Evolutionary conservation across 1,140 invertebrate genomes (phyloP).

Genomic region (Aphis gossypii): DNA sequence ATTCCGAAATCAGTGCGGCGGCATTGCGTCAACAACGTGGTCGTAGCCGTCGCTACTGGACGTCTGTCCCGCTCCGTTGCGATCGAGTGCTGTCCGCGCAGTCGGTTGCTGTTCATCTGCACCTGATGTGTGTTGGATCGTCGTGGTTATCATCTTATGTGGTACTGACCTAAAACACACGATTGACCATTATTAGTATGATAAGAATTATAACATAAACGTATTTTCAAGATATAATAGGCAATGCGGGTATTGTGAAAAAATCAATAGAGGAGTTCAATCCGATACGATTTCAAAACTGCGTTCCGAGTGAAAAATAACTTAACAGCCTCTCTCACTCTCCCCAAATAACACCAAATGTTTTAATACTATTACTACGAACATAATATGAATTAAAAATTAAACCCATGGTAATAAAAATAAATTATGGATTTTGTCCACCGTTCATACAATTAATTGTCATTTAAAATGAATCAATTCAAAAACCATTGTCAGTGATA

Average conservation of each 20-base stretch:
- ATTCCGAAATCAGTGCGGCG: not conserved
- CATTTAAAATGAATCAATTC: no score
- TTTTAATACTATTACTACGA: no score
- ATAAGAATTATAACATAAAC: not conserved
- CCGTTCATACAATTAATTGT: no score
- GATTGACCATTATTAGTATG: not conserved
- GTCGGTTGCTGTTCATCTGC: slow-evolving; percentile 43
- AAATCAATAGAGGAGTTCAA: no score
- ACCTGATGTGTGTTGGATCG: not conserved
- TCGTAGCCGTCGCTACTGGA: not conserved
- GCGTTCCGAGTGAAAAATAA: no score
- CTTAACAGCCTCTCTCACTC: no score
- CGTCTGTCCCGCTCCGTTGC: not conserved
- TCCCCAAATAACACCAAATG: no score
- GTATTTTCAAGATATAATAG: not conserved
- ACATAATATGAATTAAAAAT: no score
- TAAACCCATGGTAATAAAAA: no score
- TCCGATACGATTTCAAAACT: no score
- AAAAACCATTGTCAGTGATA: no score
- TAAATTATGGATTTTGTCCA: no score
- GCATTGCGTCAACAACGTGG: not conserved
- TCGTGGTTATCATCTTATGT: slow-evolving; percentile 32
- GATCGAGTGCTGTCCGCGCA: slow-evolving; percentile 13
- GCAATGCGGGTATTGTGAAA: not conserved
- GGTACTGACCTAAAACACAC: slow-evolving; percentile 8